phyloP scores from a whole-genome alignment of 2,113 vertebrate species.

The Xiphias gladius region DNA sequence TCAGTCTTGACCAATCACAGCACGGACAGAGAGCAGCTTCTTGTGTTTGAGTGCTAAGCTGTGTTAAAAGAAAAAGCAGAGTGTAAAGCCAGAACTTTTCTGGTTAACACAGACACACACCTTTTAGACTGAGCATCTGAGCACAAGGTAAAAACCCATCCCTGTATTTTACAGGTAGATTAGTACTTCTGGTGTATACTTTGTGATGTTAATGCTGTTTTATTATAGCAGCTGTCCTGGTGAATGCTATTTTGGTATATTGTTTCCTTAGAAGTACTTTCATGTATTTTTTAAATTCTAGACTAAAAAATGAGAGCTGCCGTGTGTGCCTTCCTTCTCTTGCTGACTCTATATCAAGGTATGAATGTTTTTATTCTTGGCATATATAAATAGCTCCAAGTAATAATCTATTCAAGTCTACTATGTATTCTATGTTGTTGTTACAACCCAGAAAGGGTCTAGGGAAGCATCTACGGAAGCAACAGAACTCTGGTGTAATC shows the following conservation, averaged over 20 bases:
- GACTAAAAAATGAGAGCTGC: conserved; percentile 38
- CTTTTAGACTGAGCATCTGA: neutral
- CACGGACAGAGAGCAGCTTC: neutral
- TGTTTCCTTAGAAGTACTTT: neutral
- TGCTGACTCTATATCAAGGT: conserved; percentile 45
- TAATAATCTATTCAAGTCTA: neutral
- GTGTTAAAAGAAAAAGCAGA: neutral
- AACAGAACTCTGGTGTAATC: too few species aligned
- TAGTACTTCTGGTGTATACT: neutral
- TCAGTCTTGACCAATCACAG: neutral
- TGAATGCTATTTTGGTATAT: too few species aligned
- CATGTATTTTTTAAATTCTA: neutral
- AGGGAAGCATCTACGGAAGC: too few species aligned
- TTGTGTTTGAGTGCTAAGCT: neutral
- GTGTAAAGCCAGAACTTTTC: neutral
- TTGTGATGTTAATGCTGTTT: too few species aligned
- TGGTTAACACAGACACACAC: neutral
- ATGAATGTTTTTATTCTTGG: neutral
- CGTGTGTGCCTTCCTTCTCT: conserved; percentile 15
- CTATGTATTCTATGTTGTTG: neutral
- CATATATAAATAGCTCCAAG: too few species aligned
- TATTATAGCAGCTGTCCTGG: too few species aligned
- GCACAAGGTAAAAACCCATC: neutral
- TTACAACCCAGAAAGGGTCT: neutral
- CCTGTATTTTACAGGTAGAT: neutral